These are phyloP conservation scores for Oscheius onirici DNA, from an alignment of 2,888 invertebrate species.

Conservation along the genomic window DNA sequence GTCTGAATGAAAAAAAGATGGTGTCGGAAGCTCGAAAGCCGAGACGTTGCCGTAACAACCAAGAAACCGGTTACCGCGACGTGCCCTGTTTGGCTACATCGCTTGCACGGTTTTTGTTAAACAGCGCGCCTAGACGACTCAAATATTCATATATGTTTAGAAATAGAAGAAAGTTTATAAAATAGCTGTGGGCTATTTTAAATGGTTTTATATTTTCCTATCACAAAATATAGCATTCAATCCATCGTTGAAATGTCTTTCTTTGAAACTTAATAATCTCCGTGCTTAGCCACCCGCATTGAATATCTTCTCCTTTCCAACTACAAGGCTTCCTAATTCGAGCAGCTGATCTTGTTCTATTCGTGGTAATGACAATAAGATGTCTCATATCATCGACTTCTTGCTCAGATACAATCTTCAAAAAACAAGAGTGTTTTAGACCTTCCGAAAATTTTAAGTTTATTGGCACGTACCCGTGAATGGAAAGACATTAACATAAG, in stretches of 20 bases:
- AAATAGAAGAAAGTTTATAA: background rate
- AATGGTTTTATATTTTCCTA: too few species aligned
- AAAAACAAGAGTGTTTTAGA: background rate
- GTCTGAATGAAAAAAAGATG: background rate
- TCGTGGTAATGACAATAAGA: too few species aligned
- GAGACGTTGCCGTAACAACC: constrained; percentile 33
- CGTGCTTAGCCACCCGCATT: background rate
- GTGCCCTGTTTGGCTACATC: background rate
- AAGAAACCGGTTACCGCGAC: constrained; percentile 11
- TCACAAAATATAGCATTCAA: too few species aligned
- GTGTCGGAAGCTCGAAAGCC: background rate
- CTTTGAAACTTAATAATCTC: too few species aligned
- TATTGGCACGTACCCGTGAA: constrained; percentile 16
- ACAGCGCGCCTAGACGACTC: background rate
- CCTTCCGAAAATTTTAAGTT: background rate
- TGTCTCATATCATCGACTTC: too few species aligned
- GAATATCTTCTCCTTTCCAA: background rate
- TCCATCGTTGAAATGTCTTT: too few species aligned
- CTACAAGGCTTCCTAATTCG: too few species aligned
- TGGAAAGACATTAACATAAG: constrained; percentile 2
- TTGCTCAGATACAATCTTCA: background rate
- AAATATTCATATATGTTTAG: background rate
- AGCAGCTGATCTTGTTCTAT: too few species aligned
- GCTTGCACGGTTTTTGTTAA: background rate
- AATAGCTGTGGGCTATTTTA: too few species aligned